A percentile compares a stretch with the other conserved stretches of the same genome.
These are phyloP conservation scores for Macrotrachela quadricornifera DNA, from an alignment of 1,140 invertebrate genomes.

Conservation along the genomic window DNA sequence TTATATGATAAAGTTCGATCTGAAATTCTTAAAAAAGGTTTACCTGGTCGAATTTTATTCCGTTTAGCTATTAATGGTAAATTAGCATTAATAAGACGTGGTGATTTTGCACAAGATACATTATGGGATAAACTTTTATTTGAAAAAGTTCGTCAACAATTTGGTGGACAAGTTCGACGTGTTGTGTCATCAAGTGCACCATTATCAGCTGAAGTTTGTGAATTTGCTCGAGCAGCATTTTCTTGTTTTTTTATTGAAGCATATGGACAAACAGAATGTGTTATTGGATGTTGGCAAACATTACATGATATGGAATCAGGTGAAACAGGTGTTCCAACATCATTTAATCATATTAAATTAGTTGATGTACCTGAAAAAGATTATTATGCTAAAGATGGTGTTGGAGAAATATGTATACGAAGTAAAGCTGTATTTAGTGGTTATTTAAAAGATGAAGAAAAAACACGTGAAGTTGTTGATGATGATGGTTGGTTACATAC, in stretches of 20 bases:
- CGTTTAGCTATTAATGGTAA: neutral
- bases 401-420: constrained; percentile 49
- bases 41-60: constrained; percentile 12
- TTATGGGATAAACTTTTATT: constrained; percentile 54
- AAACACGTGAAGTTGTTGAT: constrained; percentile 30
- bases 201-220: constrained; percentile 70
- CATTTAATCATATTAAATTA: constrained; percentile 73
- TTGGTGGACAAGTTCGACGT: constrained; percentile 62
- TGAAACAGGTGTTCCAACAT: constrained; percentile 75
- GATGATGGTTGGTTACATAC: constrained; percentile 33
- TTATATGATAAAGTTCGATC: constrained; percentile 66
- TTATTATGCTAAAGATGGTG: constrained; percentile 48
- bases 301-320: constrained; percentile 66
- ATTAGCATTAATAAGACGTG: neutral
- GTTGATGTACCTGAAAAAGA: constrained; percentile 94
- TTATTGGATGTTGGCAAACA: constrained; percentile 72
- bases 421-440: constrained; percentile 51
- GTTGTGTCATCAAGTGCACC: constrained; percentile 86
- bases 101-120: neutral
- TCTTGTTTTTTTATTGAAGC: constrained; percentile 60
- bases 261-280: constrained; percentile 91
- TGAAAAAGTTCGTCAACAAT: constrained; percentile 59
- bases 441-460: constrained; percentile 42
- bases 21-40: constrained; percentile 35
- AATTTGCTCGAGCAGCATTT: constrained; percentile 71